Base-by-base conservation (phyloP, 2,888 invertebrate species). In the Ormyrus thymus region DNA sequence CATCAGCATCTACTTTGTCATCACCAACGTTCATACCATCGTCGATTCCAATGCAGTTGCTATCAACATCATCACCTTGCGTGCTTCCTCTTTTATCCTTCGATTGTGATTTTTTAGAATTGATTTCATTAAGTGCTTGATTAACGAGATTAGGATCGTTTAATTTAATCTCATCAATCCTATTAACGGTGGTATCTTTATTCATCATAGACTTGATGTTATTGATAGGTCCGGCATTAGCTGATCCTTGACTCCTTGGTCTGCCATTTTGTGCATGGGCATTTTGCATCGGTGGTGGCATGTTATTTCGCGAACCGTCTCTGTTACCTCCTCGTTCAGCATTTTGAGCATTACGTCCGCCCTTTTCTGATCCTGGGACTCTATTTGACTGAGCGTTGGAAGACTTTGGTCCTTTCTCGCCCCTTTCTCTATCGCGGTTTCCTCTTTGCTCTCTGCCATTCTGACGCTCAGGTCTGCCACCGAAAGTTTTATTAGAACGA, bases 1-100 rank as follows among this genome's bases (percentile, higher is more conserved):
- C 95, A 86, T 94, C 94, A 73, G 94, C 93, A 77, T 94, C 92
- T 7, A 89, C 77, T 59, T 89, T 87, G 46, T 89, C 88, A 55
- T 91, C 91, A 9, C 83, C 84, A 29, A 84, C 84, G 75, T 86
- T 87, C 2, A 80, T 84, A 87, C 90, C 84, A 86, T 90, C 85
- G 86, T 90, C 83, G 86, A 91, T 86, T 87, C 91, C 84, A 8
- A 86, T 85, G 56, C 82, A 91, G 84, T 91, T 92, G 73, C 91
- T 89, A 83, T 93, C 93, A 76, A 91, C 90, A 77, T 92, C 92
- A 80, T 93, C 89, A n/a, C 91, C 91, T 84, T 91, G 58, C 10
- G 56, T 71, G 90, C 58, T 85, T 81, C 83, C 78, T 79, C 86
- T 91, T 86, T 88, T 92, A 64, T 86, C 90, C 85, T 85, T 89